These are phyloP conservation scores for Meandrusa payeni DNA, from an alignment of 2,888 invertebrate genomes.

Conservation along the genomic window DNA sequence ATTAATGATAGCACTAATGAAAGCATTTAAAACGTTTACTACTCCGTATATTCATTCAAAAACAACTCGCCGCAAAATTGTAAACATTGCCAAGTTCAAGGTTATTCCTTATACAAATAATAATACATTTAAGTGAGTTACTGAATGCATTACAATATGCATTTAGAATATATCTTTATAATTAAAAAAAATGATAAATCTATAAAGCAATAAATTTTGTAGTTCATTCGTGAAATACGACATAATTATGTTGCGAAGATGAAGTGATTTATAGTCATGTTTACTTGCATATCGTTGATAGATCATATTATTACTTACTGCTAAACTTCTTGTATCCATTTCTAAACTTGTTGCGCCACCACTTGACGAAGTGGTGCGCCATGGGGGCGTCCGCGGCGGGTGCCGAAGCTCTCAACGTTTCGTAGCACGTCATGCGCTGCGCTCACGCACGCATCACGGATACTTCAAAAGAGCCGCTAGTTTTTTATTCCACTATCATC, in stretches of 20 bases:
- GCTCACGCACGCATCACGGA: conserved; percentile 80
- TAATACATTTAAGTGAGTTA: no score
- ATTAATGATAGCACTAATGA: no score
- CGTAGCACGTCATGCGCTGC: conserved; percentile 82
- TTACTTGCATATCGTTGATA: conserved; percentile 2
- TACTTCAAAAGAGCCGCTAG: conserved; percentile 75
- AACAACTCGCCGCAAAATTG: conserved; percentile 6
- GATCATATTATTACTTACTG: conserved; percentile 72
- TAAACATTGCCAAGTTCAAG: conserved; percentile 22
- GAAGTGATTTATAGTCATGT: neutral
- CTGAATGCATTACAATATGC: no score
- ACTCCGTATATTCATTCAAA: conserved; percentile 7
- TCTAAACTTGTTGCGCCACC: conserved; percentile 88
- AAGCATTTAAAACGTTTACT: no score
- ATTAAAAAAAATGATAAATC: no score
- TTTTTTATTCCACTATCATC: conserved; percentile 53
- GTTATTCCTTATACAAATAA: conserved; percentile 11
- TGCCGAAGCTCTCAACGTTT: conserved; percentile 79
- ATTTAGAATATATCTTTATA: no score
- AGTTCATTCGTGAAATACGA: no score
- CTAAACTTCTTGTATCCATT: conserved; percentile 88
- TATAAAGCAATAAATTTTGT: no score
- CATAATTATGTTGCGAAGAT: no score
- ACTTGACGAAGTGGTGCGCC: conserved; percentile 88
- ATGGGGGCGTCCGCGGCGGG: conserved; percentile 82